Conservation (phyloP, 2,888 invertebrate species). For the Seira sanloemensis region DNA sequence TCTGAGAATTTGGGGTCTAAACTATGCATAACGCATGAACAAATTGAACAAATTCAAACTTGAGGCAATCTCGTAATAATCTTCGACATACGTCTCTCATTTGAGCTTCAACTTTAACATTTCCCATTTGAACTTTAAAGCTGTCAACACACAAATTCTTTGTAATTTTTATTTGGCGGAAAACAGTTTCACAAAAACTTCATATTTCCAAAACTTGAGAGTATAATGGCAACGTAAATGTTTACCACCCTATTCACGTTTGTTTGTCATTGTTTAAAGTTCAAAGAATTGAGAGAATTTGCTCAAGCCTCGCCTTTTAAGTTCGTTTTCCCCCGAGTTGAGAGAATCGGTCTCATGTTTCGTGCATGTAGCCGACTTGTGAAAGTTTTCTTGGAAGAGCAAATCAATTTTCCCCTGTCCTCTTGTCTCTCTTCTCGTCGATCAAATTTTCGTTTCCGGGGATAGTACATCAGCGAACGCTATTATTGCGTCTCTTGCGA, state of each 20-base stretch:
- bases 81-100: too few species aligned
- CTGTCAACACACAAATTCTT: neutral
- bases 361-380: neutral
- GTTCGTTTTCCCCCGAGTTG: neutral
- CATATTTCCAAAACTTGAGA: neutral
- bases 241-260: neutral
- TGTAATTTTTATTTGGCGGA: neutral
- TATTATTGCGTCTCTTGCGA: too few species aligned
- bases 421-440: neutral
- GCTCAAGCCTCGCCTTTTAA: neutral
- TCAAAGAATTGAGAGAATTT: neutral
- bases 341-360: too few species aligned
- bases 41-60: too few species aligned
- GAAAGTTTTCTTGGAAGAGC: neutral
- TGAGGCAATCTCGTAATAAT: too few species aligned
- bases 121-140: too few species aligned
- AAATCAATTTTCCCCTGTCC: neutral
- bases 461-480: too few species aligned
- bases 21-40: too few species aligned
- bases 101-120: too few species aligned
- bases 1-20: too few species aligned
- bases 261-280: neutral
- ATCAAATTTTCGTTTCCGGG: neutral
- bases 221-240: neutral
- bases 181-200: too few species aligned